Evolutionary conservation across 2,113 vertebrate species (phyloP).

Genomic region (Dunckerocampus dactyliophorus): DNA sequence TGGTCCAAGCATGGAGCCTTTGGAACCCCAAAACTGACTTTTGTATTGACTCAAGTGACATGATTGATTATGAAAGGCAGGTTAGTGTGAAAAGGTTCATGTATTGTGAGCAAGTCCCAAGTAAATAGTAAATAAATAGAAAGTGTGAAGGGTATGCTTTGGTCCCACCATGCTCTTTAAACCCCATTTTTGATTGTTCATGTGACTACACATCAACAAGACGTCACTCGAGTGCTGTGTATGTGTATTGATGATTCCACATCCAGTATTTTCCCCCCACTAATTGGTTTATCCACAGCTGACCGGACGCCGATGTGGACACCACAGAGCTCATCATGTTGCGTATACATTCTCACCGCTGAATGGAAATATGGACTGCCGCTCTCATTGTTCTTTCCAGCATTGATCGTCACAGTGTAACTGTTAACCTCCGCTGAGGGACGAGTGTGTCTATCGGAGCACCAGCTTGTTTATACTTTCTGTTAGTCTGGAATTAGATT

Average conservation of each 20-base stretch:
- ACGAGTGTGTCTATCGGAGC: slow-evolving; percentile 5
- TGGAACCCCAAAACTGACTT: too few relatives aligned
- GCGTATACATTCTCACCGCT: slow-evolving; percentile 23
- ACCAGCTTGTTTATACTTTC: not conserved
- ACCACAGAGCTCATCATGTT: slow-evolving; percentile 33
- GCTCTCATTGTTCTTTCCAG: slow-evolving; percentile 44
- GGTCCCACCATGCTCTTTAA: too few relatives aligned
- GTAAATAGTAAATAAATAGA: too few relatives aligned
- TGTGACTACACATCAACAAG: not conserved
- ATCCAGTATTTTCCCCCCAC: slow-evolving; percentile 16
- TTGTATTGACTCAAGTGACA: too few relatives aligned
- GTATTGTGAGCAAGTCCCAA: too few relatives aligned
- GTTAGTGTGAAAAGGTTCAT: too few relatives aligned
- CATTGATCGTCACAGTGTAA: slow-evolving; percentile 28
- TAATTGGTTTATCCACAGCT: slow-evolving; percentile 57
- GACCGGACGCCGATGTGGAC: slow-evolving; percentile 28
- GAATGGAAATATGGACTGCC: slow-evolving; percentile 43
- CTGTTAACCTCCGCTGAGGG: slow-evolving; percentile 11
- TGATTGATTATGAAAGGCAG: too few relatives aligned
- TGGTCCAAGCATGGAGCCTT: too few relatives aligned
- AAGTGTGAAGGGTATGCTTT: too few relatives aligned
- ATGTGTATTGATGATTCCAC: slow-evolving; percentile 51
- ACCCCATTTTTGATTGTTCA: too few relatives aligned
- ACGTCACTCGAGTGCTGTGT: slow-evolving; percentile 27
- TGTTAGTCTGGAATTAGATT: not conserved